Conservation (phyloP, 2,888 invertebrate genomes). For the Ochropleura plecta region DNA sequence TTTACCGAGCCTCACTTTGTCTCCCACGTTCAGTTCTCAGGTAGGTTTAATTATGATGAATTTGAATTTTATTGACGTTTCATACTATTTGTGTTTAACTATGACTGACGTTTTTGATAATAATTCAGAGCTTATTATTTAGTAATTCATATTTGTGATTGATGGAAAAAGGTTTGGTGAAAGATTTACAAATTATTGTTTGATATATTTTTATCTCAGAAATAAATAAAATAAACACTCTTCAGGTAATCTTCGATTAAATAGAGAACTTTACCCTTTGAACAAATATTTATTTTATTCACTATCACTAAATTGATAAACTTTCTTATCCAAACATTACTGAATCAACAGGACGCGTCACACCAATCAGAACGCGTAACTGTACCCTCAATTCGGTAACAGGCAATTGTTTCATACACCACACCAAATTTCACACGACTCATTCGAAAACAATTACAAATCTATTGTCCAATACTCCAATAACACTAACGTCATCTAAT, state of each 20-base stretch:
- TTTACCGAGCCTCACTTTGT: slow-evolving; percentile 54
- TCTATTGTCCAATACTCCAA: slow-evolving; percentile 72
- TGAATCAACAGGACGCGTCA: slow-evolving; percentile 32
- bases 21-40: slow-evolving; percentile 63
- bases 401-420: slow-evolving; percentile 46
- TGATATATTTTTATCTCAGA: not conserved
- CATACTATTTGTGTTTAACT: slow-evolving; percentile 34
- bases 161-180: slow-evolving; percentile 3
- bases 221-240: not conserved
- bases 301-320: not conserved
- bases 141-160: not conserved
- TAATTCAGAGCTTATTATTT: slow-evolving; percentile 27
- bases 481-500: slow-evolving; percentile 69
- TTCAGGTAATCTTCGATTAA: not conserved
- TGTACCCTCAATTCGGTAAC: slow-evolving; percentile 47
- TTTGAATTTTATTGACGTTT: slow-evolving; percentile 61
- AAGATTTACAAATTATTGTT: not conserved
- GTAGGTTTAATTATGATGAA: slow-evolving; percentile 64
- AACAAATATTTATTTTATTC: not conserved
- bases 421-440: slow-evolving; percentile 71
- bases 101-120: slow-evolving; percentile 38
- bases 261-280: not conserved
- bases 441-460: slow-evolving; percentile 78
- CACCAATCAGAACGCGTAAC: slow-evolving; percentile 30
- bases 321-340: not conserved